A percentile compares a stretch with the other conserved stretches of the same genome.
Evolutionary conservation across 2,113 vertebrate species (phyloP).

Genomic region (Numida meleagris): DNA sequence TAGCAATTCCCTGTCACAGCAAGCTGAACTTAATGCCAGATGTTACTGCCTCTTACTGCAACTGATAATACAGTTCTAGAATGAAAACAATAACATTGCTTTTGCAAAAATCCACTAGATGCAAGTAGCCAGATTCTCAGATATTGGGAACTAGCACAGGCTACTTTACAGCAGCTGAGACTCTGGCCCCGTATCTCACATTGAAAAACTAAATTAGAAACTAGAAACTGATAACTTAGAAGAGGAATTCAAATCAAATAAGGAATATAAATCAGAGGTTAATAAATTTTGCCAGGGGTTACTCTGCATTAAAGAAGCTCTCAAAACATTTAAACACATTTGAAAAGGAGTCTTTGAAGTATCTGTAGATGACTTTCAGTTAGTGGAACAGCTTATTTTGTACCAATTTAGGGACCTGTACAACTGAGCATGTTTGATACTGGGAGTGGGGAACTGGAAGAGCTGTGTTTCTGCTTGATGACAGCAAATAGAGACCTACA

Average conservation of each 20-base stretch:
- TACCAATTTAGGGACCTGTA: neutral
- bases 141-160: neutral
- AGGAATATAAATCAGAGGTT: slow-evolving; percentile 32
- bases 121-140: neutral
- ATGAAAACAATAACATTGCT: neutral
- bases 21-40: neutral
- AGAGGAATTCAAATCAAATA: slow-evolving; percentile 2
- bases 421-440: neutral
- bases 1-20: neutral
- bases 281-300: slow-evolving; percentile 56
- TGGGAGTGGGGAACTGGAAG: neutral
- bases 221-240: neutral
- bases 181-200: neutral
- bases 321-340: slow-evolving; percentile 46
- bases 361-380: neutral
- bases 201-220: slow-evolving; percentile 7
- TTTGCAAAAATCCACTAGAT: neutral
- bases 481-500: neutral
- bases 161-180: neutral
- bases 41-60: neutral
- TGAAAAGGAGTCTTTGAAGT: slow-evolving; percentile 19
- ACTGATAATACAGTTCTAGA: neutral
- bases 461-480: neutral
- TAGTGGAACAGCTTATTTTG: slow-evolving; percentile 19
- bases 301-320: slow-evolving; percentile 19